A percentile compares a stretch with the other conserved stretches of the same genome.
phyloP scores from a whole-genome alignment of 2,888 invertebrate genomes.

The Drosophila gaucha region DNA sequence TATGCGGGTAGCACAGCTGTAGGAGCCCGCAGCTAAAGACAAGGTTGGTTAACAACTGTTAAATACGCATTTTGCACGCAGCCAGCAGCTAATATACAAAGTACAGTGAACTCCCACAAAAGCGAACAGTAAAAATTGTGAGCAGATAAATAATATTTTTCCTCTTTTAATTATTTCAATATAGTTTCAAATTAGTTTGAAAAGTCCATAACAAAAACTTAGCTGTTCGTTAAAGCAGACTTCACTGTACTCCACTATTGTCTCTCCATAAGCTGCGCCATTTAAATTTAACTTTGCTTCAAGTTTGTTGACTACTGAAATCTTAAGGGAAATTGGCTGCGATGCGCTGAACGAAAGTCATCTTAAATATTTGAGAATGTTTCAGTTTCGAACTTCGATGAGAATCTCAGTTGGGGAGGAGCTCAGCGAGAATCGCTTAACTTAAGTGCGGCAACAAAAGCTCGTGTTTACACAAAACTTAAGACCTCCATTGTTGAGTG shows the following conservation, averaged over 20 bases:
- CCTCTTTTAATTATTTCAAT: too few species aligned
- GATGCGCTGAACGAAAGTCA: too few species aligned
- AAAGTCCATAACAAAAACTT: neutral
- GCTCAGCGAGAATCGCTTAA: neutral
- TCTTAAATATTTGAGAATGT: neutral
- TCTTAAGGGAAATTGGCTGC: too few species aligned
- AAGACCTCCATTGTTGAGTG: neutral
- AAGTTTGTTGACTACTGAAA: neutral
- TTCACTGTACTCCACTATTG: neutral
- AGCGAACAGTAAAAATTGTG: too few species aligned
- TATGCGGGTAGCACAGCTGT: slow-evolving; percentile 3
- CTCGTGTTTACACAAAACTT: neutral
- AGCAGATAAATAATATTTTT: too few species aligned
- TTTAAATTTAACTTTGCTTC: neutral
- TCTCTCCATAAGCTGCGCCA: too few species aligned
- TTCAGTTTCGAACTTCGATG: neutral
- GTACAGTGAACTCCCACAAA: neutral
- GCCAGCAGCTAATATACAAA: slow-evolving; percentile 4
- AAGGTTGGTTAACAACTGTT: slow-evolving; percentile 46
- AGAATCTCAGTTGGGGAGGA: neutral
- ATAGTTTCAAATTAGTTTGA: too few species aligned
- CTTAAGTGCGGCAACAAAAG: neutral
- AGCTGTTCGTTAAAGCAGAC: neutral
- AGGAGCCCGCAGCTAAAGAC: slow-evolving; percentile 32
- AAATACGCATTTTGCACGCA: slow-evolving; percentile 39